Evolutionary conservation across 2,888 invertebrate genomes (phyloP), one percentile per base, ranked within the genome.

Genomic region (Cataglyphis cursor): DNA sequence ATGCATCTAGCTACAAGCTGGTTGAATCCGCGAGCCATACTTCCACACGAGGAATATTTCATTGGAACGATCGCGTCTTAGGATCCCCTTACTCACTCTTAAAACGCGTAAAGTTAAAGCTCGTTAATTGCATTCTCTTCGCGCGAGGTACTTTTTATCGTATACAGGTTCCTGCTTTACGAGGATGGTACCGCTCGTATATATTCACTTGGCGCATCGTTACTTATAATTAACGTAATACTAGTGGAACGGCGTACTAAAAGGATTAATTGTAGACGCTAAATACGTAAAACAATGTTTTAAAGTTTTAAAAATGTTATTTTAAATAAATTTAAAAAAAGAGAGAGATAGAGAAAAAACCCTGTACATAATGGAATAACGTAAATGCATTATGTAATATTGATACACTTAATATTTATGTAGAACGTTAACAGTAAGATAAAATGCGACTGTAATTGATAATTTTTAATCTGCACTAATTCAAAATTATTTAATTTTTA

Each of bases 21-120:
- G n/a, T 18, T 57, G 28, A 18, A 70, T 70, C 38, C 28, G 59
- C 57, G n/a, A 59, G 41, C 24, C 28, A 38, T 12, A 38, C 24
- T 24, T 81, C 62, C 83, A 74, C 72, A 62, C 65, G 83, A 84
- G 65, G 80, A 89, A 88, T 91, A 90, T 90, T 91, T 90, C 89
- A 90, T 83, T 76, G 82, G 51, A 81, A 82, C 86, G 81, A 75
- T 82, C 70, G 51, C 51, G 84, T 76, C 76, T 76, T 84, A 72
- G 35, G 48, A 44, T 51, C 15, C 28, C 21, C 21, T 65, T 65
- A 38, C 21, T 61, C 62, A 38, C 75, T 68, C 44, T 38, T 48
- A 48, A 61, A 51, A 48, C 54, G 35, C 8, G 59, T 66, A 44
- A 24, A 15, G 51, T 68, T 75, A 76, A 74, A 86, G 57, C 81